phyloP scores from a whole-genome alignment of 2,797 vertebrate species.

The Trichosurus vulpecula region DNA sequence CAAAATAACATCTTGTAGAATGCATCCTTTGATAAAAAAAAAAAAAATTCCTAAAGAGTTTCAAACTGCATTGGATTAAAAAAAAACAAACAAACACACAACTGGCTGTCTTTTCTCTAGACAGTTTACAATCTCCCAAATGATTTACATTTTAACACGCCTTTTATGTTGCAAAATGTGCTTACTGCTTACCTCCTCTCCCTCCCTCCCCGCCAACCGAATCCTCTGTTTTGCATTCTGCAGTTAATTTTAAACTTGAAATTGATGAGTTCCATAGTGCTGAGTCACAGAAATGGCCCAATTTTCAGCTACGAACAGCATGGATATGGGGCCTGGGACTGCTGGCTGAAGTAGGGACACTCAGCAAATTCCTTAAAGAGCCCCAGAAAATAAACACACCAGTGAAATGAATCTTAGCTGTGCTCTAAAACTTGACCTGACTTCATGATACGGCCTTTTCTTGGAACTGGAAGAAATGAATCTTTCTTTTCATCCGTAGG shows the following conservation, averaged over 20 bases:
- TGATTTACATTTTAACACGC: constrained; percentile 72
- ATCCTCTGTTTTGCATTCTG: constrained; percentile 68
- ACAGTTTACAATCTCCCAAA: constrained; percentile 73
- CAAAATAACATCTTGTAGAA: constrained; percentile 71
- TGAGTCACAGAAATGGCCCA: constrained; percentile 67
- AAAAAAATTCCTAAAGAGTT: constrained; percentile 75
- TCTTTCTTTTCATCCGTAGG: neutral
- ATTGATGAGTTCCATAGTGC: constrained; percentile 70
- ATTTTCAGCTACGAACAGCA: constrained; percentile 53
- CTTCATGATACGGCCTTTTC: neutral
- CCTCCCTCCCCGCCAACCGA: neutral
- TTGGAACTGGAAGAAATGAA: neutral
- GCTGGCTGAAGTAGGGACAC: neutral
- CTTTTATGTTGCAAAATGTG: constrained; percentile 77
- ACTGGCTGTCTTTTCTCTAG: constrained; percentile 69
- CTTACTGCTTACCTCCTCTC: constrained; percentile 61
- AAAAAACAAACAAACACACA: neutral
- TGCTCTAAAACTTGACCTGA: neutral
- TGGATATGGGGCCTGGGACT: constrained; percentile 42
- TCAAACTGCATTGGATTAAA: constrained; percentile 64
- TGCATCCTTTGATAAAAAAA: constrained; percentile 77
- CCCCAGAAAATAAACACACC: neutral
- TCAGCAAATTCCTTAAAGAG: constrained; percentile 36
- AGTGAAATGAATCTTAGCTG: constrained; percentile 44
- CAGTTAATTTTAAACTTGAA: constrained; percentile 77